Evolutionary conservation across 92 coral and sea anemone genomes (phyloP).

Genomic region (Muricea muricata): DNA sequence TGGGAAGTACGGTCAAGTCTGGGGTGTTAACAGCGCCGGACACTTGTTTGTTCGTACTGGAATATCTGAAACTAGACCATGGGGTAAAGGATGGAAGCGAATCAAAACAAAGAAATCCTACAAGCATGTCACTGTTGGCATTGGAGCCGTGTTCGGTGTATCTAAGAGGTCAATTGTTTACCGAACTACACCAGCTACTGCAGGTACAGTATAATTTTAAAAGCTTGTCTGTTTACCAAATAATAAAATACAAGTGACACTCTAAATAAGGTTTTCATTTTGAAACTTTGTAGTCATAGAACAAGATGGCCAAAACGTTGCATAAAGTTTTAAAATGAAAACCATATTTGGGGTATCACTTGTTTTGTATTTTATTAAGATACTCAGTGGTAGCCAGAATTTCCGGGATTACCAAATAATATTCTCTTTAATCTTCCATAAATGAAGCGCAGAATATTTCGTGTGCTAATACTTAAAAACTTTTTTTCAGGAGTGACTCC

Average conservation of each 20-base stretch:
- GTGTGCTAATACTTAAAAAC: too few relatives aligned
- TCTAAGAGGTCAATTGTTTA: neutral
- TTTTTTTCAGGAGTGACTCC: neutral
- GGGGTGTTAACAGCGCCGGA: constrained; percentile 46
- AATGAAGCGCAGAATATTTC: too few relatives aligned
- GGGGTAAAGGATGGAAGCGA: constrained; percentile 18
- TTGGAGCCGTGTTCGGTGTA: constrained; percentile 30
- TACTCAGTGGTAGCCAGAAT: too few relatives aligned
- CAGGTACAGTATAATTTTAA: neutral
- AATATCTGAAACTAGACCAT: neutral
- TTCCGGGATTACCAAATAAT: too few relatives aligned
- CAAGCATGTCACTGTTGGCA: constrained; percentile 5
- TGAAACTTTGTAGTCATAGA: neutral
- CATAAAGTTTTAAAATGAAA: too few relatives aligned
- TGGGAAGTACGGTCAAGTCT: constrained; percentile 53
- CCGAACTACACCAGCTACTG: constrained; percentile 20
- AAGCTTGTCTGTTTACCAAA: neutral
- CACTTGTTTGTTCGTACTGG: constrained; percentile 9
- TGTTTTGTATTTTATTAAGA: too few relatives aligned
- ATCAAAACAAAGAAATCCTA: neutral
- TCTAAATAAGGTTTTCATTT: neutral
- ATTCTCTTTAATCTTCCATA: too few relatives aligned
- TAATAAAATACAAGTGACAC: too few relatives aligned
- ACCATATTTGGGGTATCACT: too few relatives aligned
- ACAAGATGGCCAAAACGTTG: too few relatives aligned